Evolutionary conservation across 2,888 invertebrate species (phyloP), one percentile per base, ranked within the genome.

Genomic region (Actias luna): DNA sequence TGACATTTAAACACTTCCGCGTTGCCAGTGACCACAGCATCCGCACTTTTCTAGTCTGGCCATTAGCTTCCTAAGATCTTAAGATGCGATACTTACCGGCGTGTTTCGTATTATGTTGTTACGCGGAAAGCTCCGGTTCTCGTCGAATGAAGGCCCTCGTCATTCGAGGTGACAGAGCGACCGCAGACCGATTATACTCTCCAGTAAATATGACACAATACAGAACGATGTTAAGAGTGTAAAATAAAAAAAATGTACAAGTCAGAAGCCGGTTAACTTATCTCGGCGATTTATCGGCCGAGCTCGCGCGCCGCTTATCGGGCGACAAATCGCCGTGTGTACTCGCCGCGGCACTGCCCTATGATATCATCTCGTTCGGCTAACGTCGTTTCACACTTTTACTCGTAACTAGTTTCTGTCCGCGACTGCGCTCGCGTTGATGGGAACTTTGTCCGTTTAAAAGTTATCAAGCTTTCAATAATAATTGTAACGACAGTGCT

Each of bases 221-320:
- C 7, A 46, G 2, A 14, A n/a, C 55, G n/a, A 55, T 27, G 18
- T 27, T 29, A 29, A 29, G n/a, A 29, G 55, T 29, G 29, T 55
- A 29, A 4, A 55, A 55, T 55, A 29, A 4, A 55, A 55, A 55
- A 61, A 61, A 62, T 67, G 65, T 72, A 74, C 74, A 74, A 76
- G 70, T 68, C 69, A 69, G 65, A n/a, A n/a, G n/a, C 68, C 69
- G 70, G 22, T 46, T 12, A 22, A 46, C 46, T 46, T 87, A 88
- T 88, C 88, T 77, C 78, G 73, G 68, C 87, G 76, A 86, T 87
- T 88, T 77, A 88, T 88, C 85, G 77, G 73, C 70, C 69, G 29
- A 29, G n/a, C 5, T 73, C 72, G 70, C 74, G 74, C 73, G 70
- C 63, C 73, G 70, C 64, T 67, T 85, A 87, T 87, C 87, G 76